Base-by-base conservation (phyloP, 2,113 vertebrate genomes). In the Haemorhous mexicanus region DNA sequence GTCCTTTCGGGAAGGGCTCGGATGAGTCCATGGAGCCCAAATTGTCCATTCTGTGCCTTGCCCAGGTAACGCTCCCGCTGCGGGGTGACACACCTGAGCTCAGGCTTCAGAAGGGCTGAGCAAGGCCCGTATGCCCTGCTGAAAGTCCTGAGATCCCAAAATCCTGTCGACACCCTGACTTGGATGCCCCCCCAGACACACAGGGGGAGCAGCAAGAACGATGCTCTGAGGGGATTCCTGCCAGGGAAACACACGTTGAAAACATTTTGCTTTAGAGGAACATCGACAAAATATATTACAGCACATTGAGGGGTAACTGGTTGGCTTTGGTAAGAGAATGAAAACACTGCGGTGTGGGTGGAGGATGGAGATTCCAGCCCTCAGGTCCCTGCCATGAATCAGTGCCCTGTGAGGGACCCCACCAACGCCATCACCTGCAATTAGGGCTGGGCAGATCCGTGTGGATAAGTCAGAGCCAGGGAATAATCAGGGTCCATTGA, bases 11-110 rank as follows among this genome's bases (percentile, higher is more conserved):
- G 68, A 27, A 7, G 33, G n/a, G 8, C 7, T 7, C 4, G 1
- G 28, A 3, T 11, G 64, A 67, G 39, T 43, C 21, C 64, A 0
- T 0, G 27, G 53, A 46, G 35, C 33, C 30, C 3, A 1, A 8
- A 9, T 4, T 7, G 6, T 30, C 23, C 3, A 1, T 16, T 17
- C 56, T 4, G 7, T 4, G 35, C 30, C 3, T 37, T 6, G 13
- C 30, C 11, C 2, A 1, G 17, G 30, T 8, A 1, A 13, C 0
- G 12, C 6, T 44, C 7, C 4, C 13, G 0, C 9, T 14, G 33
- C 6, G 8, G 66, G 14, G 2, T 10, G 11, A 13, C 30, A 2
- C 13, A 3, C 10, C 35, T 6, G 32, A 41, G 24, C 20, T 13
- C 1, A 2, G 16, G 55, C 0, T 6, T 7, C 28, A 1, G 5